These are phyloP conservation scores for Myrmophylax atrothorax DNA, from an alignment of 2,113 vertebrate species.

Conservation along the genomic window DNA sequence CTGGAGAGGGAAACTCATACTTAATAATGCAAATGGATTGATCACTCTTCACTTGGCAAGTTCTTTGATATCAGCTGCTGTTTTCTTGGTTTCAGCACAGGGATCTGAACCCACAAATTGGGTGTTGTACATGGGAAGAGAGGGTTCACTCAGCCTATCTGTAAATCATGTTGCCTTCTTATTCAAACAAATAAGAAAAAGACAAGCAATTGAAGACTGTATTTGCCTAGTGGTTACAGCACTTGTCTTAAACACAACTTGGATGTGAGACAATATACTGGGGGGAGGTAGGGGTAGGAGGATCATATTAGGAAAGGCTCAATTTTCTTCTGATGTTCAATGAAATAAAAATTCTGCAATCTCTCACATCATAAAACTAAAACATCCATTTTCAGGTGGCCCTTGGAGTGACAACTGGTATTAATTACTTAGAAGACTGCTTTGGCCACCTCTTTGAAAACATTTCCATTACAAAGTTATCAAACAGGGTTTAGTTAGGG, in stretches of 20 bases:
- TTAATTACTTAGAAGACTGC: neutral
- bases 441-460: neutral
- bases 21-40: neutral
- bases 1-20: neutral
- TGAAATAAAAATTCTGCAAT: neutral
- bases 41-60: neutral
- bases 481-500: neutral
- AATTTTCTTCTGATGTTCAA: neutral
- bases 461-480: neutral
- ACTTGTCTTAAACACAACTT: neutral
- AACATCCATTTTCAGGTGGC: neutral
- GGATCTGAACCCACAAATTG: neutral
- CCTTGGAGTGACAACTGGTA: neutral
- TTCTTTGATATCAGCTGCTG: neutral
- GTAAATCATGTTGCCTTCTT: neutral
- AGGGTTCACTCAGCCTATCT: neutral
- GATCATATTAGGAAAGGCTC: neutral
- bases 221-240: neutral
- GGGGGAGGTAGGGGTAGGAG: rapidly evolving
- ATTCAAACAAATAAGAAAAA: neutral
- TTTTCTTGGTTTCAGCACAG: neutral
- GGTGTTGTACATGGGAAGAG: neutral
- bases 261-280: neutral
- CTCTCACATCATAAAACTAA: neutral
- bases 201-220: neutral